Percentiles rank a stretch among this genome's conserved stretches.
Conservation (phyloP, 2,888 invertebrate genomes). For the Agriopis leucophaearia region DNA sequence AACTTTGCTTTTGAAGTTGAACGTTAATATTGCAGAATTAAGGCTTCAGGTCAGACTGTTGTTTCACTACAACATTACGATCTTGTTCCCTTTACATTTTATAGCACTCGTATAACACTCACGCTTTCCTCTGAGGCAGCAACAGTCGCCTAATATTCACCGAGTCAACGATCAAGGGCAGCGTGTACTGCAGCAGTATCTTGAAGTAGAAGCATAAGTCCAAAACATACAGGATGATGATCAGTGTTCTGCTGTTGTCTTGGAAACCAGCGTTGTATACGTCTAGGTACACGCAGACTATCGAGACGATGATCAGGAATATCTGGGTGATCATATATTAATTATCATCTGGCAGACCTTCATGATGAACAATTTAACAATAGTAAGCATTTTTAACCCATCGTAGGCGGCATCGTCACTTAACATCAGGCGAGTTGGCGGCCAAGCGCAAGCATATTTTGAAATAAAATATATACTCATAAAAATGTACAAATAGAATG, state of each 20-base stretch:
- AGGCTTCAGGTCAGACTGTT: too few species aligned
- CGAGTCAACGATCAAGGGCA: conserved; percentile 54
- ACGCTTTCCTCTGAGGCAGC: conserved; percentile 54
- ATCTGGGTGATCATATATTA: conserved; percentile 42
- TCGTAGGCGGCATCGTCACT: too few species aligned
- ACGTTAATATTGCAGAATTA: too few species aligned
- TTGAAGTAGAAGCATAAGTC: conserved; percentile 68
- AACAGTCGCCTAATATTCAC: conserved; percentile 49
- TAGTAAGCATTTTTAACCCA: too few species aligned
- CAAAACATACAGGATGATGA: conserved; percentile 61
- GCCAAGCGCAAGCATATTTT: too few species aligned
- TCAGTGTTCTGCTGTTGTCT: conserved; percentile 56
- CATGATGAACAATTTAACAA: too few species aligned
- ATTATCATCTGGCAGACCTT: neutral
- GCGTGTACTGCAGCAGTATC: conserved; percentile 58
- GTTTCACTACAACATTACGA: too few species aligned
- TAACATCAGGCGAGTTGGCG: too few species aligned
- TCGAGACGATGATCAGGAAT: conserved; percentile 63
- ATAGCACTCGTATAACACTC: conserved; percentile 37
- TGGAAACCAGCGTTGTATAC: conserved; percentile 74
- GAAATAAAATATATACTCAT: too few species aligned
- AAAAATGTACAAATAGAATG: too few species aligned
- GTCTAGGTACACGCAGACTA: conserved; percentile 65
- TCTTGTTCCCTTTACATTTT: too few species aligned
- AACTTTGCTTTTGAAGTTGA: too few species aligned